Evolutionary conservation across 2,888 invertebrate genomes (phyloP), one percentile per base, ranked within the genome.

Genomic region (Diplolepis rosae): DNA sequence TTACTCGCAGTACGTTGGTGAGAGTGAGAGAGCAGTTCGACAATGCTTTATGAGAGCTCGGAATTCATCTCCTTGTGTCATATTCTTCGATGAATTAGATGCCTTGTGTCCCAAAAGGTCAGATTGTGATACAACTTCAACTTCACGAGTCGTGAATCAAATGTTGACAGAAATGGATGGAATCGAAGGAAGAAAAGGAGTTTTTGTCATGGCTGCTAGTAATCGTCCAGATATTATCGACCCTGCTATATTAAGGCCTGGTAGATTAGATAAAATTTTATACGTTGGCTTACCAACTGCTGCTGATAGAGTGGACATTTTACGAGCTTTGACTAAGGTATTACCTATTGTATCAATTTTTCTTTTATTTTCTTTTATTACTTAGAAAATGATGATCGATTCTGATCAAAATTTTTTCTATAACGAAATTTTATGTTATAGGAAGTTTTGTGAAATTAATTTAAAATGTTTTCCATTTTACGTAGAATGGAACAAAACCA

Each of bases 81-180:
- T 99, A 88, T 99, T 99, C 90, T 99, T 99, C 86, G 99, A 99
- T 87, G 99, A 99, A 90, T 92, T 99, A 76, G 99, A 99, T 89
- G 96, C 99, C 0, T 89, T 99, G 32, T 98, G 98, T 87, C 98
- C 98, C 0, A 94, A 95, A 82, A 91, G 99, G 84, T 94, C 95
- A 5, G 94, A 95, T 50, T 92, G 93, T 73, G 93, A 91, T 81
- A 93, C 93, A 81, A 94, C 94, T 2, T 93, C 95, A 0, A 93
- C 94, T 0, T 92, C 92, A 83, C 92, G 98, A 32, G 96, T 99
- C 13, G 98, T 99, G 0, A 99, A 98, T 89, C 98, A 99, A 89
- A 90, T 99, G 89, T 90, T 99, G 65, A 98, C 98, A 0, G 99
- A 99, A 91, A 98, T 99, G 98, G 99, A 99, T 86, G 99, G 99